Evolutionary conservation across 2,797 vertebrate genomes (phyloP).

Genomic region (Eulemur rubriventer): DNA sequence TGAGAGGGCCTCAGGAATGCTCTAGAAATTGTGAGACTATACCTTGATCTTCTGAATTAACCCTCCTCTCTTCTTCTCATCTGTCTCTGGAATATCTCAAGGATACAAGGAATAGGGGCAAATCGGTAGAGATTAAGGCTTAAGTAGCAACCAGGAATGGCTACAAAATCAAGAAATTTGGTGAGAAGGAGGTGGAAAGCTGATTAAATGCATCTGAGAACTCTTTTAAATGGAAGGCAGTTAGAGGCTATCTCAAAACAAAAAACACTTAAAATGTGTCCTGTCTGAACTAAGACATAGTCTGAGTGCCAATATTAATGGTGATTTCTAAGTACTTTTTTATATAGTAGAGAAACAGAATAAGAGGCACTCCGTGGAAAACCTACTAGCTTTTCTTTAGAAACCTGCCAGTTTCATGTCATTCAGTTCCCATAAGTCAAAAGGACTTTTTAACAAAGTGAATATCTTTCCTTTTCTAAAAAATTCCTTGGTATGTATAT

Average conservation of each 20-base stretch:
- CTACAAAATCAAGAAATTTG: neutral
- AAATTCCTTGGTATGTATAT: neutral
- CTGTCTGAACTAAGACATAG: neutral
- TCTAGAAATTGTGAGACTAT: neutral
- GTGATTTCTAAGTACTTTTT: neutral
- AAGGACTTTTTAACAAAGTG: conserved; percentile 52
- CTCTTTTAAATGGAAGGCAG: neutral
- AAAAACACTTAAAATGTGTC: neutral
- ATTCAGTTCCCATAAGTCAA: neutral
- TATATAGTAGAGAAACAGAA: neutral
- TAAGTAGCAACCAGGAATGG: neutral
- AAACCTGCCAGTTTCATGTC: neutral
- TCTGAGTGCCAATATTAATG: neutral
- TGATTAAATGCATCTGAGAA: neutral
- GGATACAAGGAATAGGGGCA: neutral
- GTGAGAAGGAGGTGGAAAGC: neutral
- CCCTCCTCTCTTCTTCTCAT: neutral
- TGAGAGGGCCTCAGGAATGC: neutral
- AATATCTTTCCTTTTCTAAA: neutral
- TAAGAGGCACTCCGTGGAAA: neutral
- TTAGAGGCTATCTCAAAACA: neutral
- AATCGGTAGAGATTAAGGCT: neutral
- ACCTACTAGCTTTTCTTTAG: neutral
- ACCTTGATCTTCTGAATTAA: neutral
- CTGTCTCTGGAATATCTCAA: neutral